Percentiles rank a stretch among this genome's conserved stretches.
phyloP scores from a whole-genome alignment of 1,140 invertebrate species.

The Drosophila burlai region DNA sequence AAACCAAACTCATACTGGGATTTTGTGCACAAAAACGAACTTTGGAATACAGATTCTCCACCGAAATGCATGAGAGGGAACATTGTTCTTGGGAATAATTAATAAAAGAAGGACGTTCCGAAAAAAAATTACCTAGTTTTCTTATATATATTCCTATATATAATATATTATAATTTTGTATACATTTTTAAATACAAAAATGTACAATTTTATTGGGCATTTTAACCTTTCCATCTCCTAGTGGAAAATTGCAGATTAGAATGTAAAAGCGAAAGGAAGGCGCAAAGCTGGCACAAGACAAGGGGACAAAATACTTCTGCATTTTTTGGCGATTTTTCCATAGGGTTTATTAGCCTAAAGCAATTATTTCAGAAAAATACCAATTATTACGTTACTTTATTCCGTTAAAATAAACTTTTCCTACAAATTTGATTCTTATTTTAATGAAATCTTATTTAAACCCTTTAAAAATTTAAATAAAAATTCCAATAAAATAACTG shows the following conservation, averaged over 20 bases:
- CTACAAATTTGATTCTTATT: no score
- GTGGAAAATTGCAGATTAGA: no score
- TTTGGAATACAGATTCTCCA: constrained; percentile 17
- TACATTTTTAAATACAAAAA: neutral
- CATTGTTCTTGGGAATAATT: neutral
- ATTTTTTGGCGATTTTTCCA: no score
- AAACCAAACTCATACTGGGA: constrained; percentile 10
- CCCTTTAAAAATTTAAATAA: neutral
- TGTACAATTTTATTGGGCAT: no score
- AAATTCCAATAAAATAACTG: neutral
- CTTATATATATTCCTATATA: neutral
- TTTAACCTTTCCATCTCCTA: no score
- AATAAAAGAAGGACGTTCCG: neutral
- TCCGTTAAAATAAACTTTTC: no score
- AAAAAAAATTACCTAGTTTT: neutral
- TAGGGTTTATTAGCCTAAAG: no score
- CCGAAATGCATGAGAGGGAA: neutral
- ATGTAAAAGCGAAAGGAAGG: no score
- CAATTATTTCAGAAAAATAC: no score
- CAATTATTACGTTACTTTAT: no score
- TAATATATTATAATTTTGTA: neutral
- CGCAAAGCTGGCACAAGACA: no score
- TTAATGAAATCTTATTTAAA: neutral
- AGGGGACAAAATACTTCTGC: no score
- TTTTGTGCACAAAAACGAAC: constrained; percentile 37